A percentile compares a stretch with the other conserved stretches of the same genome.
Conservation (phyloP, 2,888 invertebrate species). For the Nomada flava region DNA sequence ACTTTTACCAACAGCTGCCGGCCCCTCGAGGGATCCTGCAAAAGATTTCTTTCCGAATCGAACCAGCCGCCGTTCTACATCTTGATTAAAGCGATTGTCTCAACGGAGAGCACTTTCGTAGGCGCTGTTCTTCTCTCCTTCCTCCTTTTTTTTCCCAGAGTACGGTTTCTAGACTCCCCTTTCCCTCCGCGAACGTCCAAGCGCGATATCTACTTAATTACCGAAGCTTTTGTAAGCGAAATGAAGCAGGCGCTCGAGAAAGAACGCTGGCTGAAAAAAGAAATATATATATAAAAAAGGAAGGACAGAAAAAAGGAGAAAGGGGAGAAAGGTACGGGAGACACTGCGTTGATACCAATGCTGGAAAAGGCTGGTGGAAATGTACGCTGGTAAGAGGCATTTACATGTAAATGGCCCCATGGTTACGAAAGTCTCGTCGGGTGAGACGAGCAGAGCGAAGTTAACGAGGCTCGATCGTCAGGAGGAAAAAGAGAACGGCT, state of each 20-base stretch:
- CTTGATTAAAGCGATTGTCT: constrained; percentile 66
- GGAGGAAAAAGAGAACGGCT: constrained; percentile 57
- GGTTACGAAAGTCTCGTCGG: constrained; percentile 65
- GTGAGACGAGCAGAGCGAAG: constrained; percentile 55
- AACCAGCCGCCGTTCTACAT: constrained; percentile 44
- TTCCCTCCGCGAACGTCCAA: constrained; percentile 45
- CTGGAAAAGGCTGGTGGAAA: constrained; percentile 66
- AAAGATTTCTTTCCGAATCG: constrained; percentile 41
- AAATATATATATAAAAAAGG: neutral
- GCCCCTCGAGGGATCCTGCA: constrained; percentile 31
- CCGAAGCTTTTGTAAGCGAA: constrained; percentile 72
- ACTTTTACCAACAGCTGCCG: constrained; percentile 8
- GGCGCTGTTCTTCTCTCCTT: constrained; percentile 11
- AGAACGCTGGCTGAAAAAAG: constrained; percentile 15
- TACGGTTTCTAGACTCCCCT: constrained; percentile 39
- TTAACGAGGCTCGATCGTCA: constrained; percentile 72
- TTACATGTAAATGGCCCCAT: constrained; percentile 73
- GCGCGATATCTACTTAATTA: constrained; percentile 73
- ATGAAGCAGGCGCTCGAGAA: constrained; percentile 49
- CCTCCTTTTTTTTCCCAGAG: constrained; percentile 12
- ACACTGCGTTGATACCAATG: constrained; percentile 64
- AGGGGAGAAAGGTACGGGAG: constrained; percentile 19
- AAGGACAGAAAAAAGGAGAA: neutral
- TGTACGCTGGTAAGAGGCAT: constrained; percentile 72
- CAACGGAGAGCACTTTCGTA: constrained; percentile 47